Evolutionary conservation across 2,888 invertebrate species (phyloP).

Genomic region (Perizoma affinitatum): DNA sequence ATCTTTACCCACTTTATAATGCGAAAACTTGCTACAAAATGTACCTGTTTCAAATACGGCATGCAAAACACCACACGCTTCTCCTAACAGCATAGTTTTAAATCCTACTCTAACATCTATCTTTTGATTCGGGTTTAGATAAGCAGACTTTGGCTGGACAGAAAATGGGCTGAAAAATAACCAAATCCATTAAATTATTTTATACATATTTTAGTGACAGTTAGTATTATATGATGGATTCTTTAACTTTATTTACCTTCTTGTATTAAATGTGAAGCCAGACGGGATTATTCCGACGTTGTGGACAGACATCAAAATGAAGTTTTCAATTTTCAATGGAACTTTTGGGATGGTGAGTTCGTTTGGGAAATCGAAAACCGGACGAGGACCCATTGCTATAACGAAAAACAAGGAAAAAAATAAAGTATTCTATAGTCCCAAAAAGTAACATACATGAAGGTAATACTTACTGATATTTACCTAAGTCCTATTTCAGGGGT

Average conservation of each 20-base stretch:
- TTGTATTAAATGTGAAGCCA: slow-evolving; percentile 63
- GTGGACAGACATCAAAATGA: slow-evolving; percentile 49
- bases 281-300: slow-evolving; percentile 64
- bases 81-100: slow-evolving; percentile 75
- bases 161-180: slow-evolving; percentile 75
- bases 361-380: slow-evolving; percentile 71
- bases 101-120: slow-evolving; percentile 79
- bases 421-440: too few relatives aligned
- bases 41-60: slow-evolving; percentile 72
- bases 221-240: background rate
- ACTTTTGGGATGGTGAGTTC: slow-evolving; percentile 58
- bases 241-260: slow-evolving; percentile 51
- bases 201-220: background rate
- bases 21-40: background rate
- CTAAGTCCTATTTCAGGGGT: too few relatives aligned
- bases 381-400: slow-evolving; percentile 73
- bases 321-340: slow-evolving; percentile 67
- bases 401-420: slow-evolving; percentile 23
- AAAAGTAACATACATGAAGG: too few relatives aligned
- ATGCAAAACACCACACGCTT: slow-evolving; percentile 57
- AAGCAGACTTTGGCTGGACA: slow-evolving; percentile 78
- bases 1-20: too few relatives aligned
- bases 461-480: too few relatives aligned
- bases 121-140: slow-evolving; percentile 74
- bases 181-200: too few relatives aligned